These are phyloP conservation scores for Sus scrofa DNA, from an alignment of 2,113 vertebrate genomes.

Conservation along the genomic window T2T-Sscrofa CM000824.6:195659001-195659500, in stretches of 20 bases:
- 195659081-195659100: too few relatives aligned
- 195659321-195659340: constrained; percentile 51
- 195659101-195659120: too few relatives aligned
- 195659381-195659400: constrained; percentile 43
- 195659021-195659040: neutral
- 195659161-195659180: neutral
- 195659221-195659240: neutral
- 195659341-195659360: neutral
- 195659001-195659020: neutral
- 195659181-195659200: neutral
- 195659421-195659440: constrained; percentile 44
- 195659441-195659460: constrained; percentile 36
- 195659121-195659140: neutral
- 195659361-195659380: constrained; percentile 55
- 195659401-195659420: constrained; percentile 57
- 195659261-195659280: constrained; percentile 35
- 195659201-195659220: neutral
- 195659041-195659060: neutral
- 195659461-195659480: neutral
- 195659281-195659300: constrained; percentile 40
- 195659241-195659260: neutral
- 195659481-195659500: neutral
- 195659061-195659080: too few relatives aligned
- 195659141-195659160: neutral
- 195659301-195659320: neutral